These are phyloP conservation scores for Ephialtes manifestator DNA, from an alignment of 2,888 invertebrate genomes.

Conservation along the genomic window DNA sequence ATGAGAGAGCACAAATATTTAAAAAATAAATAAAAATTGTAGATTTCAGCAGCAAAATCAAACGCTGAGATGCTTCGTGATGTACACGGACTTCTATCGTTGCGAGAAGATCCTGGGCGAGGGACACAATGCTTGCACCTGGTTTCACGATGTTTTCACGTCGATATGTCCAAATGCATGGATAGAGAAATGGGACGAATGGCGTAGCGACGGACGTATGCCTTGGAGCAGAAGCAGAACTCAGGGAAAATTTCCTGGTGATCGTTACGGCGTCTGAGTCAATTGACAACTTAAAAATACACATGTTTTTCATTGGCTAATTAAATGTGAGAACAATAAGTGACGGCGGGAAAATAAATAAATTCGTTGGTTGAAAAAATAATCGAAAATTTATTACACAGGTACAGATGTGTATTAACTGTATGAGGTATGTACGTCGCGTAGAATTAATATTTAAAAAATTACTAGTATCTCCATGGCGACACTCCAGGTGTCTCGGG, in stretches of 20 bases:
- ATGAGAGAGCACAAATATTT: too few relatives aligned
- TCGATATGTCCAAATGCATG: conserved; percentile 79
- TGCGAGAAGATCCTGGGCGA: conserved; percentile 81
- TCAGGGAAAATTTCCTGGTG: conserved; percentile 75
- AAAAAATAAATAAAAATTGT: background rate
- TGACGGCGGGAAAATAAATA: conserved; percentile 33
- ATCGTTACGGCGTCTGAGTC: conserved; percentile 72
- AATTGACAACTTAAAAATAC: background rate
- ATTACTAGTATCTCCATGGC: conserved; percentile 52
- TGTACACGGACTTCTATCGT: conserved; percentile 82
- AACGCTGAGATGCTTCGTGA: conserved; percentile 81
- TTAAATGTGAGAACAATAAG: background rate
- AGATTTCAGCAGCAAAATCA: conserved; percentile 84
- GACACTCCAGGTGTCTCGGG: conserved; percentile 64
- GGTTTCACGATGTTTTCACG: conserved; percentile 80
- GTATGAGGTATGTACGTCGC: conserved; percentile 76
- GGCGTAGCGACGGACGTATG: conserved; percentile 74
- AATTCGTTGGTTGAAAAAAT: conserved; percentile 75
- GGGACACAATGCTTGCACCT: conserved; percentile 78
- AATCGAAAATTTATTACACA: conserved; percentile 81
- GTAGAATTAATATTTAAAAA: conserved; percentile 57
- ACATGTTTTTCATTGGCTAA: conserved; percentile 25
- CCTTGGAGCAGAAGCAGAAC: conserved; percentile 72
- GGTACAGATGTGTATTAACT: conserved; percentile 79
- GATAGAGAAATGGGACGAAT: conserved; percentile 79